Evolutionary conservation across 2,888 invertebrate genomes (phyloP), one percentile per base, ranked within the genome.

Genomic region (Diaperis boleti): DNA sequence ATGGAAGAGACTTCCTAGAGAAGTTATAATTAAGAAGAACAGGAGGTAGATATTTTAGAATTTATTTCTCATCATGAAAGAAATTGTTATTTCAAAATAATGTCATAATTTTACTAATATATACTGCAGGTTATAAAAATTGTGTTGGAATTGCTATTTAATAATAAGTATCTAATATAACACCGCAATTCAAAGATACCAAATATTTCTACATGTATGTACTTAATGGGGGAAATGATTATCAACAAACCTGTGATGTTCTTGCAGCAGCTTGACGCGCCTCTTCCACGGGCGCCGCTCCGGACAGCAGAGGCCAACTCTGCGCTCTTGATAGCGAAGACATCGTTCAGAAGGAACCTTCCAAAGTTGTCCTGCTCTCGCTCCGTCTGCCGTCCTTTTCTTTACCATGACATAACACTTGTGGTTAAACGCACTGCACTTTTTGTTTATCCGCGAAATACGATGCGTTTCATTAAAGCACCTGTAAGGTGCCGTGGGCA

Each of bases 201-300:
- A n/a, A n/a, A n/a, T n/a, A n/a, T n/a, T n/a, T n/a, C n/a, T n/a
- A n/a, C n/a, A n/a, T n/a, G n/a, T n/a, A n/a, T n/a, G n/a, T n/a
- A n/a, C n/a, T n/a, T n/a, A n/a, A n/a, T n/a, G n/a, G n/a, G n/a
- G n/a, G n/a, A n/a, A n/a, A n/a, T n/a, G n/a, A n/a, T n/a, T n/a
- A 22, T 13, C 45, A 18, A 47, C 65, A 49, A 37, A 75, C 75
- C 74, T 75, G 74, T 41, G 74, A 74, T 14, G 75, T 73, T 67
- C 74, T 76, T 56, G 77, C 71, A 39, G 75, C 71, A 13, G 73
- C 67, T 61, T 74, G 76, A 44, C 77, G 68, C 14, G 71, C 84
- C 71, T 85, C 85, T 73, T 85, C 85, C 81, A 83, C 76, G 79
- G 84, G 78, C 80, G 85, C 77, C 79, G 85, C 75, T 61, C 77